phyloP scores from a whole-genome alignment of 2,113 vertebrate genomes.

The Cavia porcellus region DNA sequence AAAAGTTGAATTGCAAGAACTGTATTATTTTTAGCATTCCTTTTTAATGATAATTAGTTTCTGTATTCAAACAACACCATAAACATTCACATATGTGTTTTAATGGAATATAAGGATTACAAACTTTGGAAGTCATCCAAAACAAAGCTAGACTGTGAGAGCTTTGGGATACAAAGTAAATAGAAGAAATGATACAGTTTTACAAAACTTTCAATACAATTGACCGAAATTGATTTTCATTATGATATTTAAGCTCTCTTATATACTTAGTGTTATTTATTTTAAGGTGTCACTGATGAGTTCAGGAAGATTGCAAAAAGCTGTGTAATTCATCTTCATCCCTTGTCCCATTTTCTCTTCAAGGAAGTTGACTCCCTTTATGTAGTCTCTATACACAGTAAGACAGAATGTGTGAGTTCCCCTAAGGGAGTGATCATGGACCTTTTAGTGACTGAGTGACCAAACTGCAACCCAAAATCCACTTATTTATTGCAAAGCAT shows the following conservation, averaged over 20 bases:
- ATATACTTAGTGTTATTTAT: not conserved
- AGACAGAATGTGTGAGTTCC: not conserved
- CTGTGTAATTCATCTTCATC: not conserved
- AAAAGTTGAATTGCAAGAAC: conserved; percentile 52
- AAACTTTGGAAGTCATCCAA: conserved; percentile 65
- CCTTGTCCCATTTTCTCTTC: not conserved
- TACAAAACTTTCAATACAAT: not conserved
- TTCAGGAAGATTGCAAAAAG: not conserved
- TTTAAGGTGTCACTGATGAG: not conserved
- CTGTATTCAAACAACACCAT: conserved; percentile 58
- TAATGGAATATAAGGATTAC: conserved; percentile 59
- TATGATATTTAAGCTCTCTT: conserved; percentile 22
- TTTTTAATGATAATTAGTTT: conserved; percentile 70
- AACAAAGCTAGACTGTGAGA: not conserved
- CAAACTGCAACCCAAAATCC: not conserved
- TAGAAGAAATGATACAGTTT: not conserved
- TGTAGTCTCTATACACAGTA: not conserved
- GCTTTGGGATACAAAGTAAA: not conserved
- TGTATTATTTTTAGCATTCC: conserved; percentile 55
- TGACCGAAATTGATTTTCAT: conserved; percentile 46
- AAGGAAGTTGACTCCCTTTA: not conserved
- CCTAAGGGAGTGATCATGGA: not conserved
- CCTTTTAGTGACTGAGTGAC: not conserved
- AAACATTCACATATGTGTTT: conserved; percentile 31
- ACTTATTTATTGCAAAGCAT: not conserved